Evolutionary conservation across 2,888 invertebrate species (phyloP).

Genomic region (Athripsodes cinereus): DNA sequence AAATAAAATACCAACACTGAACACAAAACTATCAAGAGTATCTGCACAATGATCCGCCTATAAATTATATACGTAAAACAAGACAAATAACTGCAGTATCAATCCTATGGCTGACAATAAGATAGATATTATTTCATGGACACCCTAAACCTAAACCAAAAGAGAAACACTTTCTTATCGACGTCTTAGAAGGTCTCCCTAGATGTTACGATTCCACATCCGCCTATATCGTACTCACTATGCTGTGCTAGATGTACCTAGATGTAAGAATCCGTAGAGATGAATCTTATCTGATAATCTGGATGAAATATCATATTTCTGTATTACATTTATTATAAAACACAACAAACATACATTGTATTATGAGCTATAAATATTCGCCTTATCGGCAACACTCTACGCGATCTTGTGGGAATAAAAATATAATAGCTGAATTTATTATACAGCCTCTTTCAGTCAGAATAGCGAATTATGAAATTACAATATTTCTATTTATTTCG

Average conservation of each 20-base stretch:
- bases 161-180: constrained; percentile 4
- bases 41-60: no score
- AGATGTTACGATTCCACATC: background rate
- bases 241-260: no score
- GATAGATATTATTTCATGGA: background rate
- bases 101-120: background rate
- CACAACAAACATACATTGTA: background rate
- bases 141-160: background rate
- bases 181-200: constrained; percentile 11
- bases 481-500: no score
- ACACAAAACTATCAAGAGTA: no score
- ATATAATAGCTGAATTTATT: no score
- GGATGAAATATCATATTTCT: constrained; percentile 4
- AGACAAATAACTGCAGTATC: no score
- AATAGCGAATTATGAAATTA: no score
- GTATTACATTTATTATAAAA: background rate
- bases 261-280: constrained; percentile 9
- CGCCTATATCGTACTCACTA: background rate
- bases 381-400: background rate
- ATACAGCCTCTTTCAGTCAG: no score
- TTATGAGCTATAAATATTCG: background rate
- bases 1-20: no score
- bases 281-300: constrained; percentile 7
- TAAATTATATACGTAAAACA: no score
- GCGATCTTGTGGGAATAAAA: no score